phyloP scores from a whole-genome alignment of 2,888 invertebrate species.

The Formica aserva region DNA sequence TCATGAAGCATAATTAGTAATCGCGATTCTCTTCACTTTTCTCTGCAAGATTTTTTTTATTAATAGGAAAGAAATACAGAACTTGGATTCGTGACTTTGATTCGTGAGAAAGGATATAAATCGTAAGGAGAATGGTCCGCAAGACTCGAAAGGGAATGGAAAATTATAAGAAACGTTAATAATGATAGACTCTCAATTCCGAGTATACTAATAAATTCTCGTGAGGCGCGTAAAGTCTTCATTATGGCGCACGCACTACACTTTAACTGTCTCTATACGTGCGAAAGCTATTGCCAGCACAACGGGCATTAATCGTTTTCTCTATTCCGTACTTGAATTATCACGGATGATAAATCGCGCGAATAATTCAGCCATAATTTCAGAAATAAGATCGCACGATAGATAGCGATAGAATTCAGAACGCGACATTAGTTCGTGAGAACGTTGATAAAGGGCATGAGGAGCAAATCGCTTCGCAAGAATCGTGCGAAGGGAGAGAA shows the following conservation, averaged over 20 bases:
- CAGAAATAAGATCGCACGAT: constrained; percentile 50
- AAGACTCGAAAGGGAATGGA: constrained; percentile 13
- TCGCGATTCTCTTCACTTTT: neutral
- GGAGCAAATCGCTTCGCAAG: constrained; percentile 5
- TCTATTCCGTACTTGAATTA: constrained; percentile 48
- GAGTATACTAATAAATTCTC: constrained; percentile 31
- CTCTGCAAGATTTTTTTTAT: neutral
- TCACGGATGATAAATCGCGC: constrained; percentile 41
- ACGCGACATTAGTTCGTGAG: constrained; percentile 45
- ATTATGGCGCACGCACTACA: constrained; percentile 38
- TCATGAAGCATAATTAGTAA: neutral
- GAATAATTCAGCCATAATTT: constrained; percentile 56
- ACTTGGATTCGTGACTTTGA: neutral
- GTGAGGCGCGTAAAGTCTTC: constrained; percentile 10
- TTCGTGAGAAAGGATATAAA: constrained; percentile 17
- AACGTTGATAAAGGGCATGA: constrained; percentile 42
- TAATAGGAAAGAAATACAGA: neutral
- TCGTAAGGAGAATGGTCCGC: neutral
- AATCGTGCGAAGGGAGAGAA: constrained; percentile 25
- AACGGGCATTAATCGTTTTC: constrained; percentile 45
- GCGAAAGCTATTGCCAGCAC: constrained; percentile 26
- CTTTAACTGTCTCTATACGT: constrained; percentile 15
- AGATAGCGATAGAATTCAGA: constrained; percentile 47
- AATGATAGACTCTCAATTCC: constrained; percentile 37
- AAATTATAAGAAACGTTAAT: constrained; percentile 27